A percentile compares a stretch with the other conserved stretches of the same genome.
Conservation (phyloP, 2,888 invertebrate species). For the Therioaphis trifolii region DNA sequence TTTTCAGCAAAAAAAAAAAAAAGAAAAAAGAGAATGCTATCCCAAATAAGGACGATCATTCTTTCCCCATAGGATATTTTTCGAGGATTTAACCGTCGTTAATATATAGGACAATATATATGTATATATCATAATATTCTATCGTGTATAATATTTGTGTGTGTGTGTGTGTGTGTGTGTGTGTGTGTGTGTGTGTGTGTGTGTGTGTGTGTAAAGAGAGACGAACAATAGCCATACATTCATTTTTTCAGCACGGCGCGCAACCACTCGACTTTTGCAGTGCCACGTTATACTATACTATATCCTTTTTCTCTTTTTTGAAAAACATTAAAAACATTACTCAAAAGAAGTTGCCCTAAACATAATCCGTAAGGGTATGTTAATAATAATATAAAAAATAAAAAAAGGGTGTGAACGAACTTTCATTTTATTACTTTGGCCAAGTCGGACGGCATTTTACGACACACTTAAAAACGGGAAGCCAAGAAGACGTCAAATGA, state of each 20-base stretch:
- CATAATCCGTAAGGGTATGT: constrained; percentile 27
- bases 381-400: constrained; percentile 11
- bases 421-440: constrained; percentile 51
- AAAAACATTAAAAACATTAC: constrained; percentile 36
- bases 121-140: constrained; percentile 13
- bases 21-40: too few relatives aligned
- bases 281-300: constrained; percentile 5
- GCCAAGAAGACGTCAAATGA: neutral
- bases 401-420: constrained; percentile 1
- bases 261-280: constrained; percentile 33
- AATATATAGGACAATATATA: constrained; percentile 15
- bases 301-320: constrained; percentile 10
- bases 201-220: neutral
- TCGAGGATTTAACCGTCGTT: constrained; percentile 22
- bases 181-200: too few relatives aligned
- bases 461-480: constrained; percentile 25
- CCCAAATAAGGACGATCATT: neutral
- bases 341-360: constrained; percentile 34
- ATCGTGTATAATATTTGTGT: too few relatives aligned
- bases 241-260: constrained; percentile 24
- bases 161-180: too few relatives aligned
- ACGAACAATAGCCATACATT: constrained; percentile 26
- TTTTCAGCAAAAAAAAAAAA: too few relatives aligned
- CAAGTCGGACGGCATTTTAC: constrained; percentile 46
- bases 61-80: neutral